Evolutionary conservation across 2,113 vertebrate genomes (phyloP), one percentile per base, ranked within the genome.

Genomic region (Benitochromis conjunctus): DNA sequence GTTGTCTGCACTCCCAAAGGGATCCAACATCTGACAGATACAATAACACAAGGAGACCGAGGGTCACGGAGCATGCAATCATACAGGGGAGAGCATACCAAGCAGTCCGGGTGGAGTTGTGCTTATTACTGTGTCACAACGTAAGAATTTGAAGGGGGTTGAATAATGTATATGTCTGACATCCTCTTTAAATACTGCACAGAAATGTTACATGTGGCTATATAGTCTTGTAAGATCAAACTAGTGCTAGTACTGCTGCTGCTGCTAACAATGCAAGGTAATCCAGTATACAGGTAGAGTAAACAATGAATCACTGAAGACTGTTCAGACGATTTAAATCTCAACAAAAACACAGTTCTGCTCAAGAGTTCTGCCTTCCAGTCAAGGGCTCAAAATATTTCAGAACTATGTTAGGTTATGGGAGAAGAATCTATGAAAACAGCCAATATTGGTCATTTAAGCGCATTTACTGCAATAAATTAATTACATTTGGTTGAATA

Each of bases 1-100:
- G 24, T 96, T 96, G 11, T 97, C 96, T 0, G 97, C 95, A 69
- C 97, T 98, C 88, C 97, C 97, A 80, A 98, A 98, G n/a, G 97
- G 96, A 89, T 98, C 97, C 88, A 98, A 86, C 90, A 98, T 95
- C 98, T 98, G 92, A 91, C 62, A 76, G 88, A 88, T 2, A 79
- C 12, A 90, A 92, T 60, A 87, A 91, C 57, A 91, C 55, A 91
- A 51, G 29, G 51, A 26, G 60, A 55, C 11, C 1, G 34, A 88
- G 78, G 62, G 89, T 92, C 85, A 93, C 18, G 8, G 13, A 79
- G 79, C 43, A 11, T 79, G 54, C 80, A 85, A 31, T 85, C 76
- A 91, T 16, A 38, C 55, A 46, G 16, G 43, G 71, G 8, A 58
- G 81, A 78, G 38, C 57, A 78, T 55, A 77, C 3, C 8, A 56